phyloP scores from a whole-genome alignment of 2,888 invertebrate species.

The Frankliniella intonsa region DNA sequence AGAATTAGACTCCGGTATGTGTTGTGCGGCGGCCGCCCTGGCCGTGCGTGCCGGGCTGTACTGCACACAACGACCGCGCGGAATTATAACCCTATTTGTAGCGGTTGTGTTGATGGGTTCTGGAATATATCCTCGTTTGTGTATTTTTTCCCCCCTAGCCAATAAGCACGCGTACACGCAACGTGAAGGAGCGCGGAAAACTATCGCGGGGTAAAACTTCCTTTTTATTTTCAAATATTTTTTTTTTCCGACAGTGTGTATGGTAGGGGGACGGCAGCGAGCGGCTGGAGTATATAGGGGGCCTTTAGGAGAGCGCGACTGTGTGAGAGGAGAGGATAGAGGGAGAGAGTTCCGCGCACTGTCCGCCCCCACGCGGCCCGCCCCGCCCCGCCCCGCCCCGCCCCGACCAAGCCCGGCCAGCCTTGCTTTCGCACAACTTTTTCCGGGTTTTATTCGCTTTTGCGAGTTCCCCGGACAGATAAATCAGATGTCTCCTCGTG shows the following conservation, averaged over 20 bases:
- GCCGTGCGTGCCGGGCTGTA: too few relatives aligned
- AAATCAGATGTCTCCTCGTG: conserved; percentile 22
- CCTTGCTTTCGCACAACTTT: conserved; percentile 9
- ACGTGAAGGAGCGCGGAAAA: too few relatives aligned
- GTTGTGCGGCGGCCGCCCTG: too few relatives aligned
- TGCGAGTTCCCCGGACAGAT: conserved; percentile 14
- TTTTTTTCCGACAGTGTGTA: not conserved
- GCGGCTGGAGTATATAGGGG: not conserved
- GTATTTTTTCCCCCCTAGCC: too few relatives aligned
- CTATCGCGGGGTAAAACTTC: too few relatives aligned
- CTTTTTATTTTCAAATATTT: not conserved
- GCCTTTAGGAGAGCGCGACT: not conserved
- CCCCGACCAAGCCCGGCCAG: not conserved
- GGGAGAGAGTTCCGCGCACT: not conserved
- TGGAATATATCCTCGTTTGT: too few relatives aligned
- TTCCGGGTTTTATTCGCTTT: conserved; percentile 17
- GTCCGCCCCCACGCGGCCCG: not conserved
- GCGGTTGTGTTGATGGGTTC: too few relatives aligned
- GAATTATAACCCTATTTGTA: too few relatives aligned
- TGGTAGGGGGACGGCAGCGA: not conserved
- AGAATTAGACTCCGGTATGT: too few relatives aligned
- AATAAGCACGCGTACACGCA: too few relatives aligned
- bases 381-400: too few relatives aligned
- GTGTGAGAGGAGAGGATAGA: not conserved
- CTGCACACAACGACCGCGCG: too few relatives aligned